phyloP scores from a whole-genome alignment of 2,888 invertebrate genomes.

The Dynastes grantii region DNA sequence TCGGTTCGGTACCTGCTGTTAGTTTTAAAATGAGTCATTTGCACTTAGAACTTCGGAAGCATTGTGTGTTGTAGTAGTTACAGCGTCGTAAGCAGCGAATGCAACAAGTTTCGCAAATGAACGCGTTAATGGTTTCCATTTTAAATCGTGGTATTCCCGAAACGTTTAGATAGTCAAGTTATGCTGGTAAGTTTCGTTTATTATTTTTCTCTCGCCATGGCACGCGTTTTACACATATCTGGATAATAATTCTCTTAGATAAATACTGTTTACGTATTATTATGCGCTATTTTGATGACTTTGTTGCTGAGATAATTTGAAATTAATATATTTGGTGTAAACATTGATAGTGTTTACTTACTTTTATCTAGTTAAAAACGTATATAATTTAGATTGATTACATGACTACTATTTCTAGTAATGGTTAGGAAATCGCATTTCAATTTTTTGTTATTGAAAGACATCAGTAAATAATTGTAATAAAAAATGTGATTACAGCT shows the following conservation, averaged over 20 bases:
- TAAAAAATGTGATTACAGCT: too few species aligned
- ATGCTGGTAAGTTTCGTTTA: conserved; percentile 28
- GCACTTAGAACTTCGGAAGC: conserved; percentile 44
- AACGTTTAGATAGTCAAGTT: not conserved
- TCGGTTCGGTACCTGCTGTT: conserved; percentile 54
- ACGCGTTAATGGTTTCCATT: not conserved
- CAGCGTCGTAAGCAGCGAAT: not conserved
- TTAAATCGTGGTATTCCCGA: not conserved
- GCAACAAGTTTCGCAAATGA: not conserved
- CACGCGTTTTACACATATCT: not conserved
- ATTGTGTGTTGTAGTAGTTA: conserved; percentile 39
- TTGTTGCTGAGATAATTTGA: conserved; percentile 15
- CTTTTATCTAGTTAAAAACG: too few species aligned
- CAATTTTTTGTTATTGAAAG: too few species aligned
- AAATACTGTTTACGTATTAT: conserved; percentile 9
- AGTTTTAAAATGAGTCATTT: conserved; percentile 54
- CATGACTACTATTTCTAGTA: too few species aligned
- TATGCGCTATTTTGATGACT: not conserved
- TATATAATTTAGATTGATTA: too few species aligned
- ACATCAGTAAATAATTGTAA: too few species aligned
- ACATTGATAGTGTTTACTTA: too few species aligned
- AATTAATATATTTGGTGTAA: not conserved
- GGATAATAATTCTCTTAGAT: conserved; percentile 25
- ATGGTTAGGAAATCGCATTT: too few species aligned
- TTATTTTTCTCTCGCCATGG: too few species aligned